These are phyloP conservation scores for Cylindroiulus punctatus DNA, from an alignment of 2,888 invertebrate species.

Conservation along the genomic window DNA sequence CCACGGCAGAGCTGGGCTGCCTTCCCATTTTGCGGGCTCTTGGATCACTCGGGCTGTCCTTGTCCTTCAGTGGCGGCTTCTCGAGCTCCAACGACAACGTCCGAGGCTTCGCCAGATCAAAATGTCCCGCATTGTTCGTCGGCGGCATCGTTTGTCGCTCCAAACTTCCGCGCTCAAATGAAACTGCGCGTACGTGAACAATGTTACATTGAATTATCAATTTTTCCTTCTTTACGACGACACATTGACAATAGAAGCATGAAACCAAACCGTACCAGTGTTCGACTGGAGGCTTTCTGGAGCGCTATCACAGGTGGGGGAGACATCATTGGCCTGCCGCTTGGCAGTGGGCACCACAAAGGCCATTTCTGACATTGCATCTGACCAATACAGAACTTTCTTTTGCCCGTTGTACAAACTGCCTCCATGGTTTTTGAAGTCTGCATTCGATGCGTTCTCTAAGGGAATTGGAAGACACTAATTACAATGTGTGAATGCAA, in stretches of 20 bases:
- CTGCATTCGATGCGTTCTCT: not conserved
- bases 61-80: slow-evolving; percentile 59
- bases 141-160: slow-evolving; percentile 58
- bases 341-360: slow-evolving; percentile 83
- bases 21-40: slow-evolving; percentile 60
- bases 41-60: slow-evolving; percentile 58
- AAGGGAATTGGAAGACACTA: not conserved
- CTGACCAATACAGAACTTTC: slow-evolving; percentile 93
- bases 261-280: slow-evolving; percentile 7
- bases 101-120: slow-evolving; percentile 61
- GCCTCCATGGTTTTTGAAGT: slow-evolving; percentile 51
- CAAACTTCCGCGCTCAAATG: slow-evolving; percentile 56
- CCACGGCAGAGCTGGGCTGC: slow-evolving; percentile 58
- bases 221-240: no score
- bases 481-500: no score
- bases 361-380: slow-evolving; percentile 92
- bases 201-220: not conserved
- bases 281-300: slow-evolving; percentile 50
- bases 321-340: slow-evolving; percentile 1
- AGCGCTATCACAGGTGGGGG: slow-evolving; percentile 43
- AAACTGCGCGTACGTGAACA: not conserved
- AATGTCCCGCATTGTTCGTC: slow-evolving; percentile 36
- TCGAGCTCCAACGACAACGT: slow-evolving; percentile 64
- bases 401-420: slow-evolving; percentile 81
- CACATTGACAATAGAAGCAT: no score